These are phyloP conservation scores for Microcebus lehilahytsara DNA, from an alignment of 2,113 vertebrate genomes.

Conservation along the genomic window DNA sequence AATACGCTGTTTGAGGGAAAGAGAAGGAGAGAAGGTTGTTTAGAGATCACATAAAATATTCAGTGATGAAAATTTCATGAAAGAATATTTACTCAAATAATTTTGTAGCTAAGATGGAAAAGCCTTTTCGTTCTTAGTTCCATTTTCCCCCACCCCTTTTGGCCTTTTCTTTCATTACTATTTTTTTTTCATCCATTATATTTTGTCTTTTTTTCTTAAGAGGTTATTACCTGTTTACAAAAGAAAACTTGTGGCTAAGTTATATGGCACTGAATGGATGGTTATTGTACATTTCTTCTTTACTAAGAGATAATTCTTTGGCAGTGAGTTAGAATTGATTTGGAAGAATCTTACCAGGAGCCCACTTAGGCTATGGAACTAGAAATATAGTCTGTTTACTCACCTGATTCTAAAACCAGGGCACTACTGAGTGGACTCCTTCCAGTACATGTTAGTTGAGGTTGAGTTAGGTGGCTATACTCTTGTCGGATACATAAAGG, in stretches of 20 bases:
- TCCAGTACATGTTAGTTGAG: background rate
- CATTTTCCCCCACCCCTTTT: no score
- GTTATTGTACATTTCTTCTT: background rate
- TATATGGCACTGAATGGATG: background rate
- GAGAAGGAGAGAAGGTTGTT: background rate
- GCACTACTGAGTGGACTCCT: background rate
- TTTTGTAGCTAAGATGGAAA: background rate
- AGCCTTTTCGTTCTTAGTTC: background rate
- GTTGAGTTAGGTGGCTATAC: background rate
- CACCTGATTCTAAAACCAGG: background rate
- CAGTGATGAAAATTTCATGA: background rate
- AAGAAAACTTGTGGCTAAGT: background rate
- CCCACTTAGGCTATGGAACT: background rate
- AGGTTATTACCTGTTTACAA: background rate
- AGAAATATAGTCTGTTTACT: background rate
- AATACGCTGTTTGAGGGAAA: background rate
- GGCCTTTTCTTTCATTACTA: background rate
- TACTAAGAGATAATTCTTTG: background rate
- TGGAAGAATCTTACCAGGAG: background rate
- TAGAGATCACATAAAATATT: background rate
- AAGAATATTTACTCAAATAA: background rate
- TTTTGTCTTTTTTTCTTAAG: background rate
- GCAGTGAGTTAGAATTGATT: background rate
- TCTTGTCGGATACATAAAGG: background rate
- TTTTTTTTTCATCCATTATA: background rate